These are phyloP conservation scores for Plecotus auritus DNA, from an alignment of 2,113 vertebrate species.

Conservation along the genomic window DNA sequence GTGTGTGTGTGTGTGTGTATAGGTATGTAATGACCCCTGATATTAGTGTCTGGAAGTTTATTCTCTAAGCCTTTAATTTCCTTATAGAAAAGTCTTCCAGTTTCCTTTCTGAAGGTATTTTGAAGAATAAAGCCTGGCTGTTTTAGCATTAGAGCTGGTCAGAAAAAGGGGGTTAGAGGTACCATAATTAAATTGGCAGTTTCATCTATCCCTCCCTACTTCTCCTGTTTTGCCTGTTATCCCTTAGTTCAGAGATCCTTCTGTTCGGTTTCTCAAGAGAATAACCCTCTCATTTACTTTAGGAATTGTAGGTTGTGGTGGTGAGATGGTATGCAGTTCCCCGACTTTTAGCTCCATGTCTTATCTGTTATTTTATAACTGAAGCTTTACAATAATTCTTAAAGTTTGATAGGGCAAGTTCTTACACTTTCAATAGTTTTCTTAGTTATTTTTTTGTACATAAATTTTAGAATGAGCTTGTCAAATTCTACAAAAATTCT, in stretches of 20 bases:
- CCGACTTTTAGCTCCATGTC: background rate
- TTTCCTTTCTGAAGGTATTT: background rate
- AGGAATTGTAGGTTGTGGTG: background rate
- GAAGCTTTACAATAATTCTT: background rate
- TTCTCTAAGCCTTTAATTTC: background rate
- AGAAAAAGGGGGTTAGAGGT: background rate
- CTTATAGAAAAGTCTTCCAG: background rate
- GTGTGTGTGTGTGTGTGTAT: no score
- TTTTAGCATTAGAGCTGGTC: background rate
- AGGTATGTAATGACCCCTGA: background rate
- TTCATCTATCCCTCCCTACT: background rate
- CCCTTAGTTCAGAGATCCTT: background rate
- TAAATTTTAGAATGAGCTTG: background rate
- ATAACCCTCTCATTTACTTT: background rate
- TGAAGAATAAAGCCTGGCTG: background rate
- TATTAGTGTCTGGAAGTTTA: background rate
- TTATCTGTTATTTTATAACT: background rate
- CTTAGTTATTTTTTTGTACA: background rate
- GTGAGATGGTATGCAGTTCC: background rate
- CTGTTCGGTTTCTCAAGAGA: background rate
- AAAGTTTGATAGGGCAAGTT: background rate
- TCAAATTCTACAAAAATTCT: background rate
- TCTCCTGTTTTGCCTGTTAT: background rate
- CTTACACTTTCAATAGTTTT: background rate
- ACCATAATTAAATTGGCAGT: background rate